Conservation (phyloP, 2,797 vertebrate genomes). For the Oryzias dopingdopingensis region DNA sequence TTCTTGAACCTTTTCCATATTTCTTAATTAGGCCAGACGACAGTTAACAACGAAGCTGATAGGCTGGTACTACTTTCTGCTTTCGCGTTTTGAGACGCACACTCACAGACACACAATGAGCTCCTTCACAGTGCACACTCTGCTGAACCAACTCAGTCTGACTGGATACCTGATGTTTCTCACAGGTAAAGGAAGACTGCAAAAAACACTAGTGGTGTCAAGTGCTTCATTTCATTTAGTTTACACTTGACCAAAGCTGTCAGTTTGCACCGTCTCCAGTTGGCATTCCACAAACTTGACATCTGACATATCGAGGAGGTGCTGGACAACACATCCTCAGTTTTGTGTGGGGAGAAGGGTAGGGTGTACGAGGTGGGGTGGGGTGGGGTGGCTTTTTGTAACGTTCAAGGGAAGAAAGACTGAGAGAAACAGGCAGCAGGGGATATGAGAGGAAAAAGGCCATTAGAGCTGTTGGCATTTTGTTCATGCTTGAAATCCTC, state of each 20-base stretch:
- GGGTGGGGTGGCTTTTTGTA: conserved; percentile 21
- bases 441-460: conserved; percentile 64
- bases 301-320: conserved; percentile 36
- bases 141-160: conserved; percentile 21
- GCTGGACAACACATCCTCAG: conserved; percentile 50
- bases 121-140: conserved; percentile 24
- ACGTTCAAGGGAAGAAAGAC: conserved; percentile 26
- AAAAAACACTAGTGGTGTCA: conserved; percentile 24
- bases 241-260: conserved; percentile 39
- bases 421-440: conserved; percentile 36
- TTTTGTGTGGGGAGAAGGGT: conserved; percentile 2
- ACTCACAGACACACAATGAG: conserved; percentile 11
- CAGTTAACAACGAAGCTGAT: conserved; percentile 65
- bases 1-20: conserved; percentile 77
- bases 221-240: conserved; percentile 32
- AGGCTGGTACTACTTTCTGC: conserved; percentile 39
- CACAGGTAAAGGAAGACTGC: conserved; percentile 31
- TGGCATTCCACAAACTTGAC: conserved; percentile 30
- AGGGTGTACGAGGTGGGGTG: background rate
- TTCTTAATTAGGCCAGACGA: conserved; percentile 81
- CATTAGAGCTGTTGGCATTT: conserved; percentile 63
- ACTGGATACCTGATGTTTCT: conserved; percentile 34
- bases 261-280: conserved; percentile 22
- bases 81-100: conserved; percentile 11
- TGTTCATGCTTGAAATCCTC: conserved; percentile 65